Base-by-base conservation (phyloP, 2,797 vertebrate species). In the Micrastur ruficollis region DNA sequence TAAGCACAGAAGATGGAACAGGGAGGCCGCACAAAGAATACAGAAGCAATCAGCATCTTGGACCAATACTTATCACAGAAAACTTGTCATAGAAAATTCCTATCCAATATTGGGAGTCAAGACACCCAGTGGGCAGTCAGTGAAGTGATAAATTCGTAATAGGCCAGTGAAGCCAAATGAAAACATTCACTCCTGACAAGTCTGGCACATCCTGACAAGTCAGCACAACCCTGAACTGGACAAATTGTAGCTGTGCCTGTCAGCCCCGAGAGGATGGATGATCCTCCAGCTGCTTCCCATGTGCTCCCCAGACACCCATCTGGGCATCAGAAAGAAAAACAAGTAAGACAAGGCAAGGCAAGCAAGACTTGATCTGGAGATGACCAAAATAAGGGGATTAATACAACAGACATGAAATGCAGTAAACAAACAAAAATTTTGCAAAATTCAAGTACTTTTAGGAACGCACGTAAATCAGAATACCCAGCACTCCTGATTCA, bases 291-390 rank as follows among this genome's bases (percentile, higher is more conserved):
- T 80, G 82, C 74, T 56, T 80, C n/a, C 62, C 61, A 86, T 6
- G 2, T 0, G 0, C 12, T 79, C 34, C 49, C 52, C 47, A 75
- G 53, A 31, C 14, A 36, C n/a, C n/a, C 3, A 3, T 52, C 20
- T 20, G 67, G 38, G 18, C 13, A 49, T 2, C 46, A 21, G 38
- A 61, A 84, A 23, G 38, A 67, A 81, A 76, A 67, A 40, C 20
- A 83, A 66, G 4, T 13, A 75, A 32, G 34, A 34, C 17, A 68
- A 80, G 17, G 11, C 42, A 74, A 80, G 21, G 8, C 15, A 59
- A 82, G n/a, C 22, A 29, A 46, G 55, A 47, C 31, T 18, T 38
- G 46, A 90, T 67, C 34, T 72, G 27, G n/a, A 67, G 38, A 76
- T 53, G 38, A 82, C 27, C 21, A 59, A 53, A 83, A 56, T 31